Evolutionary conservation across 2,797 vertebrate genomes (phyloP).

Genomic region (Hipposideros larvatus): DNA sequence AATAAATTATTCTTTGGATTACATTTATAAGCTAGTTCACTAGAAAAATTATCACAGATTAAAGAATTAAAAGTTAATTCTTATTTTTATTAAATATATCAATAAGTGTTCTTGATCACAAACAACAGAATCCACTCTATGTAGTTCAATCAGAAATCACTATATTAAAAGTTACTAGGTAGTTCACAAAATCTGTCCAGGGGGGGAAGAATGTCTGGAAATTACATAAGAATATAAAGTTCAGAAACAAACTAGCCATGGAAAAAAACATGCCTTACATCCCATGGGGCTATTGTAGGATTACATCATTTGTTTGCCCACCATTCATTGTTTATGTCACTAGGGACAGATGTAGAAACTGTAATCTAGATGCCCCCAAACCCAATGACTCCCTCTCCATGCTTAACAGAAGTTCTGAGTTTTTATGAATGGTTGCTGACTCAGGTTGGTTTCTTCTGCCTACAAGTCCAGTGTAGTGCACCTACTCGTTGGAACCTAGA

Average conservation of each 20-base stretch:
- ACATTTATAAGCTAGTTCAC: background rate
- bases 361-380: background rate
- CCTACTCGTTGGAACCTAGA: background rate
- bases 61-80: background rate
- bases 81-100: slow-evolving; percentile 32
- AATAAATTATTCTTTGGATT: background rate
- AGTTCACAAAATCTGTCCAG: background rate
- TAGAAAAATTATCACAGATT: background rate
- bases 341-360: background rate
- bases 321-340: background rate
- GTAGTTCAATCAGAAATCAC: background rate
- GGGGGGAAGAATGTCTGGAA: background rate
- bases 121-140: background rate
- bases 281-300: background rate
- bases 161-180: background rate
- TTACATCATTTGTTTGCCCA: background rate
- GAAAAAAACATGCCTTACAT: background rate
- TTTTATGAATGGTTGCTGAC: background rate
- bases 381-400: background rate
- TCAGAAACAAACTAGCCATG: background rate
- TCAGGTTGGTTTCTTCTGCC: background rate
- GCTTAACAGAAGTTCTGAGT: background rate
- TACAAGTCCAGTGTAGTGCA: background rate
- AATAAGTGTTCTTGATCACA: background rate
- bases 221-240: background rate